Evolutionary conservation across 2,113 vertebrate species (phyloP).

Genomic region (Phocoena phocoena): DNA sequence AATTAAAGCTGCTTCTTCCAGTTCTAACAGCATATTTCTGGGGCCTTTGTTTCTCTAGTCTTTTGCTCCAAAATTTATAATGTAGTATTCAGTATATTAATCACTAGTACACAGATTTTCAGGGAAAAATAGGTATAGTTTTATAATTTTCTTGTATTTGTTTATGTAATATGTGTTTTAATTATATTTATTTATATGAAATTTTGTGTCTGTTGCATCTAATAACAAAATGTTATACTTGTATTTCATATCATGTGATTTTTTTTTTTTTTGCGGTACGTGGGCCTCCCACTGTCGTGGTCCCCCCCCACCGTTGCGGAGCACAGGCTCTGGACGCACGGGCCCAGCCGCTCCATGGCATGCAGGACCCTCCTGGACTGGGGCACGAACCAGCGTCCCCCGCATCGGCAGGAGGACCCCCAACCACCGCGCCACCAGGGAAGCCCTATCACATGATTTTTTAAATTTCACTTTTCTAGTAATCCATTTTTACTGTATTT

Average conservation of each 20-base stretch:
- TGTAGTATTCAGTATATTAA: neutral
- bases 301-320: rapidly evolving
- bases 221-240: neutral
- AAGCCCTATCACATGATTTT: neutral
- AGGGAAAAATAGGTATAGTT: neutral
- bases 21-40: neutral
- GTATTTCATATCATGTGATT: neutral
- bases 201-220: neutral
- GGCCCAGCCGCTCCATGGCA: no score
- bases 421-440: no score
- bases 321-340: no score
- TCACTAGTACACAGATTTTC: neutral
- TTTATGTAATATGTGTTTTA: neutral
- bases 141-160: neutral
- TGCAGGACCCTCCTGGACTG: no score
- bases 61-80: neutral
- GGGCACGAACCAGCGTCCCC: no score
- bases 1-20: neutral
- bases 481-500: neutral
- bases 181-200: neutral
- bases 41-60: neutral
- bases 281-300: no score
- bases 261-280: neutral
- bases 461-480: neutral
- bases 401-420: no score